These are phyloP conservation scores for Nephrotoma appendiculata DNA, from an alignment of 2,888 invertebrate species.

Conservation along the genomic window DNA sequence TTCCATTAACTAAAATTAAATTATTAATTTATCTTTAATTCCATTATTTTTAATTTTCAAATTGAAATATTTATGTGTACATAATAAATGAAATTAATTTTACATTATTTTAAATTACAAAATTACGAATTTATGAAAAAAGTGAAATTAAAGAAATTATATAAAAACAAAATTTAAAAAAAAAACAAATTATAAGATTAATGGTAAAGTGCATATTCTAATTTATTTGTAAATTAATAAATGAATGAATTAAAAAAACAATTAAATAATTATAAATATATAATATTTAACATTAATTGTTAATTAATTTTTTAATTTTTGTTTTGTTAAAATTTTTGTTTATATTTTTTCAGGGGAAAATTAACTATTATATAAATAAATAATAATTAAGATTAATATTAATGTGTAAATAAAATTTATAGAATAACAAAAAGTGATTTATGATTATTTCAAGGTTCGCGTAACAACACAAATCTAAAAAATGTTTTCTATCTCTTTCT, in stretches of 20 bases:
- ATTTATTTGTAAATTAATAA: conserved; percentile 8
- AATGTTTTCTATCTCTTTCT: neutral
- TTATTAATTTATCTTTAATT: neutral
- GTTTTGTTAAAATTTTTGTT: neutral
- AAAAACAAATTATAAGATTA: conserved; percentile 5
- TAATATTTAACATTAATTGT: neutral
- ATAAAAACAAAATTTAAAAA: conserved; percentile 3
- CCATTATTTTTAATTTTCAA: neutral
- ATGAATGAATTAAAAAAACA: conserved; percentile 5
- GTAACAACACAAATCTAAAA: neutral
- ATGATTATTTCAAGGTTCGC: neutral
- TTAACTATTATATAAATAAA: neutral
- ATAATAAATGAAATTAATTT: neutral
- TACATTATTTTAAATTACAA: neutral
- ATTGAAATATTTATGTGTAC: neutral
- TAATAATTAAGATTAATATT: neutral
- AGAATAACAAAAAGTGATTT: neutral
- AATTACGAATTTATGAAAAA: neutral
- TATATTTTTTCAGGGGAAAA: neutral
- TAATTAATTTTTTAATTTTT: neutral
- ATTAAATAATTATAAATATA: neutral
- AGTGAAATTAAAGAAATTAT: neutral
- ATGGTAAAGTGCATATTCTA: conserved; percentile 12
- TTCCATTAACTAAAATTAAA: neutral
- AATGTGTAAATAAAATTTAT: neutral